phyloP scores from a whole-genome alignment of 2,113 vertebrate genomes.

The Pyxicephalus adspersus region DNA sequence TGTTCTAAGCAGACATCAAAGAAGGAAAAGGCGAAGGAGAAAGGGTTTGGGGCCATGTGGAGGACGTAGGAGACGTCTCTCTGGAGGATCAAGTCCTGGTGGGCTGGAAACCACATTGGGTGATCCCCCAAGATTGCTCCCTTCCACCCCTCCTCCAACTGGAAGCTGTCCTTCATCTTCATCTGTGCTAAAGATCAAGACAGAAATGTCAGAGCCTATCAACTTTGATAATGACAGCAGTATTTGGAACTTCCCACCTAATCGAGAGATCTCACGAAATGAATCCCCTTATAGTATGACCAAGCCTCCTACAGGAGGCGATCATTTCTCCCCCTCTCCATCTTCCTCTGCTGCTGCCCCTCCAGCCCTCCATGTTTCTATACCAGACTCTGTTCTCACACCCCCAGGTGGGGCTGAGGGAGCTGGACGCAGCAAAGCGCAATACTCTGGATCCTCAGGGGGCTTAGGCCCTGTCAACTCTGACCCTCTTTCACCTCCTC shows the following conservation, averaged over 20 bases:
- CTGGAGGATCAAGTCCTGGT: slow-evolving; percentile 82
- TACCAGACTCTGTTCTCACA: slow-evolving; percentile 96
- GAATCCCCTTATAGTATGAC: slow-evolving; percentile 99
- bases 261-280: slow-evolving; percentile 96
- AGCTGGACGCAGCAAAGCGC: slow-evolving; percentile 83
- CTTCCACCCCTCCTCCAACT: slow-evolving; percentile 75
- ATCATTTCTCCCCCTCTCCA: slow-evolving; percentile 87
- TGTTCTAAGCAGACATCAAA: slow-evolving; percentile 82
- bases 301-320: slow-evolving; percentile 83
- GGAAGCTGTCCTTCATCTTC: slow-evolving; percentile 67
- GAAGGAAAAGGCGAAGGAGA: slow-evolving; percentile 94
- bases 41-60: slow-evolving; percentile 88
- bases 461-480: slow-evolving; percentile 85
- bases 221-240: slow-evolving; percentile 99
- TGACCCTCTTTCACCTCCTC: slow-evolving; percentile 93
- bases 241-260: slow-evolving; percentile 99
- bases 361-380: slow-evolving; percentile 86
- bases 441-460: slow-evolving; percentile 79
- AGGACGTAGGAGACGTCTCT: slow-evolving; percentile 83
- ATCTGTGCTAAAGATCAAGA: slow-evolving; percentile 98
- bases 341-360: slow-evolving; percentile 70
- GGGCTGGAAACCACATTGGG: slow-evolving; percentile 81
- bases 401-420: slow-evolving; percentile 89
- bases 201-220: slow-evolving; percentile 96
- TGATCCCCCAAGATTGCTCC: slow-evolving; percentile 84